phyloP scores from a whole-genome alignment of 2,888 invertebrate species.

The Scaptomyza tumidula region DNA sequence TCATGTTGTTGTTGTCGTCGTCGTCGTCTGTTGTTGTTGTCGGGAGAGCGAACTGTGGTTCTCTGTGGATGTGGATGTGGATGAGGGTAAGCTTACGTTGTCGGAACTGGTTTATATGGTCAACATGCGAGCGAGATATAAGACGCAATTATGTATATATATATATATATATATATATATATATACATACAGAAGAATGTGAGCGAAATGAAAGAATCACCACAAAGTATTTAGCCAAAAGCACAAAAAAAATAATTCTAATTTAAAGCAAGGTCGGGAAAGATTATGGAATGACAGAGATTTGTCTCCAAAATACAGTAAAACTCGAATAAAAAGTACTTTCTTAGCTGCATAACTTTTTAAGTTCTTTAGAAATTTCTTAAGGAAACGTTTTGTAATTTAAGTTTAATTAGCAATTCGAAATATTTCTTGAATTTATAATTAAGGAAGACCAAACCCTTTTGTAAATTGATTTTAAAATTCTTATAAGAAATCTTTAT shows the following conservation, averaged over 20 bases:
- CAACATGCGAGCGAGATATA: slow-evolving; percentile 53
- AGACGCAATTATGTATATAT: slow-evolving; percentile 54
- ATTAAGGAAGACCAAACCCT: neutral
- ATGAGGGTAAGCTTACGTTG: slow-evolving; percentile 27
- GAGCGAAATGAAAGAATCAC: slow-evolving; percentile 53
- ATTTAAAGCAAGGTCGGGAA: slow-evolving; percentile 27
- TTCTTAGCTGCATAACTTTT: no score
- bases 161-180: slow-evolving; percentile 52
- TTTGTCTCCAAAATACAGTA: slow-evolving; percentile 6
- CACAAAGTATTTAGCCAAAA: slow-evolving; percentile 17
- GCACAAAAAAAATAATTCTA: slow-evolving; percentile 19
- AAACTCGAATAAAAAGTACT: neutral
- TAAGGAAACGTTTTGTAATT: no score
- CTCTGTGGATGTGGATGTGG: slow-evolving; percentile 12
- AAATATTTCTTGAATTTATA: neutral
- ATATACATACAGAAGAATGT: slow-evolving; percentile 53
- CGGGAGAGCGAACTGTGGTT: slow-evolving; percentile 21
- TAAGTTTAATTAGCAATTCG: no score
- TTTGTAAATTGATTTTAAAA: slow-evolving; percentile 1
- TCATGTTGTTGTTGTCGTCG: slow-evolving; percentile 61
- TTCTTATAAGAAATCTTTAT: slow-evolving; percentile 56
- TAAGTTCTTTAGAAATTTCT: neutral
- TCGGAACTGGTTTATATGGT: slow-evolving; percentile 64
- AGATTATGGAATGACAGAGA: slow-evolving; percentile 29
- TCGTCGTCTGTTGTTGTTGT: slow-evolving; percentile 13